phyloP scores from a whole-genome alignment of 2,113 vertebrate species.

The Aramus guarauna region DNA sequence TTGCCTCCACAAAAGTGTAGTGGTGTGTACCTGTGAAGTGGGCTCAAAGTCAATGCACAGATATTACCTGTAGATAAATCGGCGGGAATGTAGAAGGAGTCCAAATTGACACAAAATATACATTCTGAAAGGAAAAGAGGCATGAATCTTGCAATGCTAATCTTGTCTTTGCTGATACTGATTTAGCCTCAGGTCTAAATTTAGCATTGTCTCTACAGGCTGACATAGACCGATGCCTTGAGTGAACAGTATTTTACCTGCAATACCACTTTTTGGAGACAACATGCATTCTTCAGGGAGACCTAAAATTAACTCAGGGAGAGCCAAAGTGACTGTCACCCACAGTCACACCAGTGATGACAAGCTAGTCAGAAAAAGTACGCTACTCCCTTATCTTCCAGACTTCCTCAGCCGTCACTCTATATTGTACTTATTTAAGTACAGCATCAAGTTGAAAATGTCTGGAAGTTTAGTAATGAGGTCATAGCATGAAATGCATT shows the following conservation, averaged over 20 bases:
- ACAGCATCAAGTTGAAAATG: background rate
- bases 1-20: background rate
- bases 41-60: background rate
- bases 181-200: background rate
- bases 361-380: background rate
- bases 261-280: background rate
- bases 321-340: background rate
- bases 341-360: background rate
- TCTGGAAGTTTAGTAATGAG: background rate
- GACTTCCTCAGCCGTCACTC: background rate
- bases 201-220: background rate
- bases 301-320: background rate
- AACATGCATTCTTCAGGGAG: background rate
- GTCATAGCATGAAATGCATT: background rate
- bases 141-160: background rate
- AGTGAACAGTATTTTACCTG: background rate
- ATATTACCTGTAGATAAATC: background rate
- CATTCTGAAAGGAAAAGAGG: background rate
- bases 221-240: background rate
- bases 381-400: background rate
- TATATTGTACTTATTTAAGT: background rate
- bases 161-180: background rate
- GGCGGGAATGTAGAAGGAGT: background rate
- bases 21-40: background rate
- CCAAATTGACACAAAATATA: background rate